A percentile compares a stretch with the other conserved stretches of the same genome.
Evolutionary conservation across 1,140 invertebrate species (phyloP).

Genomic region (Lysiphlebus fabarum): DNA sequence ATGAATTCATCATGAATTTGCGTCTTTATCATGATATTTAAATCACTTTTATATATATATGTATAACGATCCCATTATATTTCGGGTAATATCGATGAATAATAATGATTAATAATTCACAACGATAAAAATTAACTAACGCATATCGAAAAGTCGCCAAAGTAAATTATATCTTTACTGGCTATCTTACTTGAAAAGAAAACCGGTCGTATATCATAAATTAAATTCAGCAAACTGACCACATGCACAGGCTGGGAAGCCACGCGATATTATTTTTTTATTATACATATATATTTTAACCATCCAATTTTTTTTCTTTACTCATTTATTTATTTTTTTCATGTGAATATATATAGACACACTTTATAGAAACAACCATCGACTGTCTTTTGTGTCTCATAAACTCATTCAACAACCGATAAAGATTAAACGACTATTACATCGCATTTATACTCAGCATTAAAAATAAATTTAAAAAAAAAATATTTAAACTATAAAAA

Average conservation of each 20-base stretch:
- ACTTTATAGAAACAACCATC: neutral
- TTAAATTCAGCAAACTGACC: neutral
- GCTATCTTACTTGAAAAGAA: conserved; percentile 3
- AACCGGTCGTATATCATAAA: conserved; percentile 12
- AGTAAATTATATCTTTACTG: conserved; percentile 21
- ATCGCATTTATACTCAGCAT: no score
- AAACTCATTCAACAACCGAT: conserved; percentile 12
- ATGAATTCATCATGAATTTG: no score
- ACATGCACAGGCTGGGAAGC: no score
- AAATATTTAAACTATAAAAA: no score
- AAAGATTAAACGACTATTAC: conserved; percentile 3
- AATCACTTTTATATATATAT: no score
- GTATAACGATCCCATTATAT: conserved; percentile 4
- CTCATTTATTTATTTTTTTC: no score
- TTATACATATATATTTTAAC: no score
- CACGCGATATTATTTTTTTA: no score
- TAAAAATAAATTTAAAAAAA: no score
- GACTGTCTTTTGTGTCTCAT: conserved; percentile 11
- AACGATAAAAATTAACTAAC: conserved; percentile 11
- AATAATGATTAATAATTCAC: neutral
- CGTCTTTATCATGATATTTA: no score
- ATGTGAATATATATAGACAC: no score
- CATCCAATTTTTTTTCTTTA: no score
- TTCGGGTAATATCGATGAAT: conserved; percentile 19
- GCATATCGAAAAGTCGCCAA: conserved; percentile 16